Evolutionary conservation across 1,140 invertebrate species (phyloP), one percentile per base, ranked within the genome.

Genomic region (Brachionus calyciflorus): DNA sequence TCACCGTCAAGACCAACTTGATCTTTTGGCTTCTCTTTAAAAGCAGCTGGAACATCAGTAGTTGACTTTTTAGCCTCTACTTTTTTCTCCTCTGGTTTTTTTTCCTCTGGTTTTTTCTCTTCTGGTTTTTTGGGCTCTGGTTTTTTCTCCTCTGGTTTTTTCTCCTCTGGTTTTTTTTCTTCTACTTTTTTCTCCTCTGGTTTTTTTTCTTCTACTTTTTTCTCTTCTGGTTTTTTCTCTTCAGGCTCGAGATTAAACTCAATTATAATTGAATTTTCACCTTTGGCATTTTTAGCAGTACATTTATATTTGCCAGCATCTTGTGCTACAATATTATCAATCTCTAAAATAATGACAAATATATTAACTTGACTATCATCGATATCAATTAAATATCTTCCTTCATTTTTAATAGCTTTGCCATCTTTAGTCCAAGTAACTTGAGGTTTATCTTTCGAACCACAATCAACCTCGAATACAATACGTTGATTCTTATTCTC

Each of bases 301-400:
- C 95, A 90, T 80, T 93, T 92, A 82, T 95, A 96, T 12, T 87
- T 89, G 24, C 94, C 94, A 85, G 93, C 92, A 84, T 95, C 92
- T 75, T 80, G 79, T 7, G 80, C 82, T 83, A 78, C 12, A 78
- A 79, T 21, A 63, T 76, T n/a, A 68, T 49, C 53, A 7, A 78
- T 63, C 24, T 53, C 77, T 21, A 78, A 46, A 28, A 69, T 77
- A n/a, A 77, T 19, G 24, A 78, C 57, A 70, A 3, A 78, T n/a
- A 53, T 53, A 65, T 60, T 69, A 40, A 28, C 17, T 41, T 28
- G 28, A n/a, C 28, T 79, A 30, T 80, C 77, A n/a, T 78, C 76
- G 9, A 82, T 69, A 46, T 82, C 79, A 0, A 82, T 79, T 21
- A 79, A 80, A 41, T 81, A 82, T n/a, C 82, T 79, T 1, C 81